Evolutionary conservation across 2,888 invertebrate genomes (phyloP).

Genomic region (Pomacea canaliculata): DNA sequence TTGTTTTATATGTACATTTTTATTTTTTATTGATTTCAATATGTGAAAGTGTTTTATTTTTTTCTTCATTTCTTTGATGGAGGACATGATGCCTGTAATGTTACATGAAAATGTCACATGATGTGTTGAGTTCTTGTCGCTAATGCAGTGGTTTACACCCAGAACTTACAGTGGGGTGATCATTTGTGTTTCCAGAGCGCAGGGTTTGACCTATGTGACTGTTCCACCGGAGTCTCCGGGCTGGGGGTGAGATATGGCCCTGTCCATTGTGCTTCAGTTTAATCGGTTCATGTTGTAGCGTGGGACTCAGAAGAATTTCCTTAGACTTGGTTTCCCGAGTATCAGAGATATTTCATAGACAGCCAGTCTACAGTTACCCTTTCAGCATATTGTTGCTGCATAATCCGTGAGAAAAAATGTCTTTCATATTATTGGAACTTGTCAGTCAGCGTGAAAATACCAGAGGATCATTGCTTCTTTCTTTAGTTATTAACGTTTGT

Average conservation of each 20-base stretch:
- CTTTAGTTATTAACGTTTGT: too few relatives aligned
- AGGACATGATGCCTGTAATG: too few relatives aligned
- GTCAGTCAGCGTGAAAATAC: too few relatives aligned
- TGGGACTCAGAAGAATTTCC: constrained; percentile 4
- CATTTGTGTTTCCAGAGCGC: constrained; percentile 18
- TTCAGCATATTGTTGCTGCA: too few relatives aligned
- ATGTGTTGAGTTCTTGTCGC: constrained; percentile 6
- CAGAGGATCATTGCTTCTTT: too few relatives aligned
- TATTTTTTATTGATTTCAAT: too few relatives aligned
- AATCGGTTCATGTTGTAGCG: constrained; percentile 3
- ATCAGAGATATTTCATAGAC: background rate
- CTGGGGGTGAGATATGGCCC: constrained; percentile 34
- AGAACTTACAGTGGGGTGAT: constrained; percentile 25
- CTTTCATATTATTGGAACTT: too few relatives aligned
- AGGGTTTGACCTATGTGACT: constrained; percentile 40
- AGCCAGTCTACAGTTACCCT: too few relatives aligned
- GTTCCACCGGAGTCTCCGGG: constrained; percentile 42
- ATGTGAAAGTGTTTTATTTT: too few relatives aligned
- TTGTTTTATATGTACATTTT: too few relatives aligned
- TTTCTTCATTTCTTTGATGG: too few relatives aligned
- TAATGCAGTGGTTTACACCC: background rate
- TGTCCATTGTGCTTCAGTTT: constrained; percentile 12
- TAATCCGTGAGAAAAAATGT: too few relatives aligned
- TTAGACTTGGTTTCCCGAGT: background rate
- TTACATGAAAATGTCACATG: background rate